These are phyloP conservation scores for Synergus laeviventris DNA, from an alignment of 2,888 invertebrate species.

Conservation along the genomic window DNA sequence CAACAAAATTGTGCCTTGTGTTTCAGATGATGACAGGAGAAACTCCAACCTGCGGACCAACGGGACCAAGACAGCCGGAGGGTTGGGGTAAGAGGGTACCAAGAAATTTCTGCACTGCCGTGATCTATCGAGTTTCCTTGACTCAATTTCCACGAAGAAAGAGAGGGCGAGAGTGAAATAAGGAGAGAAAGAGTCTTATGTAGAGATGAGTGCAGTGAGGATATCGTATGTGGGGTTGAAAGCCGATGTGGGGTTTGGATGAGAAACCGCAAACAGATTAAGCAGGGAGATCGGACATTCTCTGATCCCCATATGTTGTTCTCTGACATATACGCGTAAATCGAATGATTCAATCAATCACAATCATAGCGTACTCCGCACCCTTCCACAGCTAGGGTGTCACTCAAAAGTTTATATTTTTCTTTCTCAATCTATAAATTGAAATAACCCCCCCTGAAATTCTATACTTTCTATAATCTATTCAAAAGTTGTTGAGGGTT, in stretches of 20 bases:
- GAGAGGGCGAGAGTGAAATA: slow-evolving; percentile 17
- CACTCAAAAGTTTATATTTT: slow-evolving; percentile 24
- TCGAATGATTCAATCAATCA: slow-evolving; percentile 57
- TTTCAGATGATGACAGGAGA: slow-evolving; percentile 79
- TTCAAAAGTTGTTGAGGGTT: slow-evolving; percentile 9
- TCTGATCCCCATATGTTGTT: slow-evolving; percentile 49
- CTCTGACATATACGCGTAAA: slow-evolving; percentile 52
- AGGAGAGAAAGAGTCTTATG: not conserved
- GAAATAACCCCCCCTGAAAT: not conserved
- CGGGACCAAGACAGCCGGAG: slow-evolving; percentile 79
- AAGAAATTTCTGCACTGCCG: slow-evolving; percentile 67
- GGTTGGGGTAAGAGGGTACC: slow-evolving; percentile 72
- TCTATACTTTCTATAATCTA: slow-evolving; percentile 1
- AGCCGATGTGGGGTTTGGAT: slow-evolving; percentile 14
- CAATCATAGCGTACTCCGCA: slow-evolving; percentile 53
- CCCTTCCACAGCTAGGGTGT: slow-evolving; percentile 35
- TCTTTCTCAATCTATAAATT: not conserved
- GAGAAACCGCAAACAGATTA: slow-evolving; percentile 46
- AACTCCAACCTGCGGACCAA: slow-evolving; percentile 80
- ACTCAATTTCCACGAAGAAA: slow-evolving; percentile 46
- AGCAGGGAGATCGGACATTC: slow-evolving; percentile 42
- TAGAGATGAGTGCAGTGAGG: slow-evolving; percentile 24
- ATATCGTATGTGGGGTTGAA: not conserved
- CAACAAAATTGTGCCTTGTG: slow-evolving; percentile 44
- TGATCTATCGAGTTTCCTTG: slow-evolving; percentile 54